Conservation (phyloP, 1,140 invertebrate species). For the Penaeus vannamei region DNA sequence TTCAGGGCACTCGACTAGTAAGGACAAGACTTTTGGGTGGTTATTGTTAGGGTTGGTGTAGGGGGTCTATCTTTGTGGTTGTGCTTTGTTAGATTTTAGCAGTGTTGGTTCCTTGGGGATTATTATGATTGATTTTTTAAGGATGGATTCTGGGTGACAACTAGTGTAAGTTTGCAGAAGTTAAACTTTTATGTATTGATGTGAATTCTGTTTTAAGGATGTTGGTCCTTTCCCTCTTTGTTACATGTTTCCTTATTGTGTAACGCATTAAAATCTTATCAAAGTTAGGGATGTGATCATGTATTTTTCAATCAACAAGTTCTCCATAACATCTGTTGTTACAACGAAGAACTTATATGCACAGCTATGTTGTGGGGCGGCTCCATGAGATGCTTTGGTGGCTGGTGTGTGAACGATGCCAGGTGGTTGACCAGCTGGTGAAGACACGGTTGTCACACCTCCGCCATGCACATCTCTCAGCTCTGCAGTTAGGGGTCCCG, state of each 20-base stretch:
- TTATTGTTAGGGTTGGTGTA: background rate
- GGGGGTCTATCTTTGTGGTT: too few relatives aligned
- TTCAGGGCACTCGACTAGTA: slow-evolving; percentile 63
- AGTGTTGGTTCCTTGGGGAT: too few relatives aligned
- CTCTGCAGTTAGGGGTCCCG: slow-evolving; percentile 56
- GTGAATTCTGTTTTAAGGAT: too few relatives aligned
- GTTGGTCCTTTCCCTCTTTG: too few relatives aligned
- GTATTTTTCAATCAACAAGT: background rate
- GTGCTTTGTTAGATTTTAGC: too few relatives aligned
- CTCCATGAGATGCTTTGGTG: slow-evolving; percentile 55
- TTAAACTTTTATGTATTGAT: too few relatives aligned
- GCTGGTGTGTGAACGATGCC: slow-evolving; percentile 53
- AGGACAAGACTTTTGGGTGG: background rate
- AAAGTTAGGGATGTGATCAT: background rate
- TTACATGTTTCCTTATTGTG: too few relatives aligned
- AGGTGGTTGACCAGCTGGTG: slow-evolving; percentile 58
- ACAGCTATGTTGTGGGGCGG: slow-evolving; percentile 47
- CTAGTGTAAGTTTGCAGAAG: too few relatives aligned
- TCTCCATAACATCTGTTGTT: background rate
- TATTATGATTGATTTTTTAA: too few relatives aligned
- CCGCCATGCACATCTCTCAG: slow-evolving; percentile 50
- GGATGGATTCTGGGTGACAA: too few relatives aligned
- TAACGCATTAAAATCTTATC: too few relatives aligned
- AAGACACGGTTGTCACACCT: slow-evolving; percentile 54
- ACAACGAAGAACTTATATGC: background rate